Percentiles rank a stretch among this genome's conserved stretches.
Evolutionary conservation across 2,888 invertebrate species (phyloP).

Genomic region (Horisme vitalbata): DNA sequence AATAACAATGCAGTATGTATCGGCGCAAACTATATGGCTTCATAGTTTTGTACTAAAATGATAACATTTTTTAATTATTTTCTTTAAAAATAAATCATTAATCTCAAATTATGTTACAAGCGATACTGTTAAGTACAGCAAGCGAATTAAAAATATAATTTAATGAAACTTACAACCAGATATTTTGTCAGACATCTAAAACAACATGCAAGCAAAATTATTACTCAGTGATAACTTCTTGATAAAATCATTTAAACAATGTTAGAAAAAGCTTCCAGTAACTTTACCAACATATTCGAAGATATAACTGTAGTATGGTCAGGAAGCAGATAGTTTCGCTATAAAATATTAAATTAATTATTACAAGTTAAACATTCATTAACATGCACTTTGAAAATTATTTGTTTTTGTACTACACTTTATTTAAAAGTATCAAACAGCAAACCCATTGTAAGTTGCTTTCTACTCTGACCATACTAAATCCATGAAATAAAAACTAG

Average conservation of each 20-base stretch:
- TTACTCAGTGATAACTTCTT: neutral
- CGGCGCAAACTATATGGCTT: slow-evolving; percentile 69
- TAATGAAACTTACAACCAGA: slow-evolving; percentile 45
- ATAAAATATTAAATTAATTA: no score
- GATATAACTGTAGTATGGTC: no score
- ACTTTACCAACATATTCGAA: neutral
- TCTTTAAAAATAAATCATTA: slow-evolving; percentile 28
- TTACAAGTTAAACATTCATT: no score
- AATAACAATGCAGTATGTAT: slow-evolving; percentile 67
- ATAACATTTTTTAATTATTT: slow-evolving; percentile 23
- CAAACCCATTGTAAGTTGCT: no score
- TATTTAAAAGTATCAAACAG: no score
- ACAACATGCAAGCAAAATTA: slow-evolving; percentile 41
- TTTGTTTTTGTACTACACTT: no score
- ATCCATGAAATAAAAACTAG: no score
- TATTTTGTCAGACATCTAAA: slow-evolving; percentile 36
- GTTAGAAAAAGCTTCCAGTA: neutral
- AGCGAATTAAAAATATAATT: slow-evolving; percentile 14
- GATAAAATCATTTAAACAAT: neutral
- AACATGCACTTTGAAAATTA: no score
- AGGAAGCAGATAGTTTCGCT: no score
- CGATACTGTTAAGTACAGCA: slow-evolving; percentile 49
- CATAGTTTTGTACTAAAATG: slow-evolving; percentile 69
- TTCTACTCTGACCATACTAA: no score
- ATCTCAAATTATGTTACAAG: slow-evolving; percentile 33